Conservation (phyloP, 1,140 invertebrate genomes). For the Antheraea mylitta region DNA sequence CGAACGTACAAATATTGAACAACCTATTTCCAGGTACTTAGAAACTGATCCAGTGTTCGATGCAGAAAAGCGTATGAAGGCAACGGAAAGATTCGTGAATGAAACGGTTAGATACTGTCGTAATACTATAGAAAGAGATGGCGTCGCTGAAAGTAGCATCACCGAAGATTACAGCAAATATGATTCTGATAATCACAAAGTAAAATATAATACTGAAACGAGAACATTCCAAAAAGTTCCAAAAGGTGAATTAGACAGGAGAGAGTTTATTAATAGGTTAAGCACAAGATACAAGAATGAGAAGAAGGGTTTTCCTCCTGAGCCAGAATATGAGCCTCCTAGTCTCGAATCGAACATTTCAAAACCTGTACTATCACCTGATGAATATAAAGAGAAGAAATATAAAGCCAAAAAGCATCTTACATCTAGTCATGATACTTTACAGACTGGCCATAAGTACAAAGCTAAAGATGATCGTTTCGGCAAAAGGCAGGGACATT, state of each 20-base stretch:
- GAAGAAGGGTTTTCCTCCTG: slow-evolving; percentile 68
- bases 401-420: slow-evolving; percentile 72
- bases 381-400: slow-evolving; percentile 75
- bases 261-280: slow-evolving; percentile 73
- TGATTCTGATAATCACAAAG: slow-evolving; percentile 55
- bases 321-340: slow-evolving; percentile 82
- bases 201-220: slow-evolving; percentile 65
- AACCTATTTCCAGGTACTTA: slow-evolving; percentile 65
- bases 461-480: slow-evolving; percentile 70
- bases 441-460: slow-evolving; percentile 71
- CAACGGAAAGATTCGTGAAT: slow-evolving; percentile 76
- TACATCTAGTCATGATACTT: slow-evolving; percentile 77
- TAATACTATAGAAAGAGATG: slow-evolving; percentile 67
- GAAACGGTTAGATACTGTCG: slow-evolving; percentile 78
- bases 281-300: slow-evolving; percentile 44
- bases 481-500: slow-evolving; percentile 76
- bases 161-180: slow-evolving; percentile 67
- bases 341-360: slow-evolving; percentile 82
- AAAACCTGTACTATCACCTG: slow-evolving; percentile 80
- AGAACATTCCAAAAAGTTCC: slow-evolving; percentile 58
- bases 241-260: slow-evolving; percentile 79
- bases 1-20: slow-evolving; percentile 57
- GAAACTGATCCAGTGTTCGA: slow-evolving; percentile 75
- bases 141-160: slow-evolving; percentile 56
- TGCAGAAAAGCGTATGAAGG: slow-evolving; percentile 75